Base-by-base conservation (phyloP, 2,113 vertebrate genomes). In the Anseranas semipalmata region DNA sequence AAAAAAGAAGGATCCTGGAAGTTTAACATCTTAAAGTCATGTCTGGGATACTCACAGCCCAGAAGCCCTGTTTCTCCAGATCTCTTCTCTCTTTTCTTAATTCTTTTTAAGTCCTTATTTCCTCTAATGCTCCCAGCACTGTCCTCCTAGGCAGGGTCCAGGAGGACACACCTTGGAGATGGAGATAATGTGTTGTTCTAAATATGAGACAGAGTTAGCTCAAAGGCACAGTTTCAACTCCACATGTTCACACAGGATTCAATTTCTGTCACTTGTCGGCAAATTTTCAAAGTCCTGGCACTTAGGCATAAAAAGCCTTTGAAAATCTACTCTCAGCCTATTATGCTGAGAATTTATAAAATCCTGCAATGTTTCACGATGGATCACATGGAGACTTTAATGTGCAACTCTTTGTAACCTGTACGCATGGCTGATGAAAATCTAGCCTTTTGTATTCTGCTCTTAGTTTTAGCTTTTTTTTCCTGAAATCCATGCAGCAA, bases 211-310 rank as follows among this genome's bases (percentile, higher is more conserved):
- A 3, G 50, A 12, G 20, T 14, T 14, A 43, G 56, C 32, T 95
- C 90, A 95, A 93, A 96, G 79, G 32, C 82, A 9, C 41, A 35
- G 63, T 27, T 94, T 75, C 82, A 59, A 39, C 79, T 78, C 92
- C 85, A 33, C 65, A 52, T 8, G n/a, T 90, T 94, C 96, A 86
- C 76, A 32, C 4, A 2, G 72, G 68, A 75, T 85, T 90, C 12
- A 0, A 6, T 85, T 76, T 70, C 85, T 75, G 25, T 6, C 56
- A 78, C 88, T 95, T 16, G 56, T 46, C 88, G 92, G 79, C 79
- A 93, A 86, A 93, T 94, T 87, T 95, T 96, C 95, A 95, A 96
- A 95, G 92, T 74, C 46, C 88, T 66, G 35, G 7, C 55, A 80
- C 72, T 93, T 63, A 59, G 67, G 71, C 85, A 43, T 30, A 18